Conservation (phyloP, 2,888 invertebrate species). For the Cerastis leucographa region DNA sequence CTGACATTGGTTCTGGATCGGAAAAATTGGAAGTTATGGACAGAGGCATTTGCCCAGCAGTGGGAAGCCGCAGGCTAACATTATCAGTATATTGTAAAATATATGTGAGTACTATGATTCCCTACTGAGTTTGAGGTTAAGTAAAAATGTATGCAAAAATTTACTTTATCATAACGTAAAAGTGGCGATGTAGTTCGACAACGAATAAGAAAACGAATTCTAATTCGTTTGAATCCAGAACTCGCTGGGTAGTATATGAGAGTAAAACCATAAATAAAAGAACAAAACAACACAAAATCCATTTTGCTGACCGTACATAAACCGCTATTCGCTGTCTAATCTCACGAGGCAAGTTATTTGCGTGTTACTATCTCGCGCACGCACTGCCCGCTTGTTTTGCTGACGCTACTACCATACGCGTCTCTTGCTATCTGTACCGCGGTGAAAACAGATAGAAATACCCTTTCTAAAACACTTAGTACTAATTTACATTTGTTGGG, state of each 20-base stretch:
- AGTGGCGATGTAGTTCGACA: no score
- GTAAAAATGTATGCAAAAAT: background rate
- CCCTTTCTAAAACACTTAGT: slow-evolving; percentile 68
- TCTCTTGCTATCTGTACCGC: slow-evolving; percentile 63
- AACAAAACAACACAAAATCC: slow-evolving; percentile 29
- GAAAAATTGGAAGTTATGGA: no score
- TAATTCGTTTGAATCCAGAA: no score
- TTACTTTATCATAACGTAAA: background rate
- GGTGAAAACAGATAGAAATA: slow-evolving; percentile 67
- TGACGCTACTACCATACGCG: slow-evolving; percentile 75
- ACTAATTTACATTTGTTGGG: slow-evolving; percentile 57
- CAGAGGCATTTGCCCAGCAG: no score
- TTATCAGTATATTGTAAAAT: background rate
- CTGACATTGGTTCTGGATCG: no score
- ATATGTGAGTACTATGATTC: background rate
- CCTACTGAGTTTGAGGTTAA: background rate
- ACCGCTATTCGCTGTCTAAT: slow-evolving; percentile 74
- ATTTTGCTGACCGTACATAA: slow-evolving; percentile 69
- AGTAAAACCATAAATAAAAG: slow-evolving; percentile 7
- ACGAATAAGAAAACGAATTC: no score
- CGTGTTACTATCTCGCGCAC: slow-evolving; percentile 75
- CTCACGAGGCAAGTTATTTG: slow-evolving; percentile 72
- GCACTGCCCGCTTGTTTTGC: slow-evolving; percentile 67
- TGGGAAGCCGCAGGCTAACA: no score
- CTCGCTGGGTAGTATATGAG: no score